A percentile compares a stretch with the other conserved stretches of the same genome.
phyloP scores from a whole-genome alignment of 2,113 vertebrate genomes.

The Zeus faber region DNA sequence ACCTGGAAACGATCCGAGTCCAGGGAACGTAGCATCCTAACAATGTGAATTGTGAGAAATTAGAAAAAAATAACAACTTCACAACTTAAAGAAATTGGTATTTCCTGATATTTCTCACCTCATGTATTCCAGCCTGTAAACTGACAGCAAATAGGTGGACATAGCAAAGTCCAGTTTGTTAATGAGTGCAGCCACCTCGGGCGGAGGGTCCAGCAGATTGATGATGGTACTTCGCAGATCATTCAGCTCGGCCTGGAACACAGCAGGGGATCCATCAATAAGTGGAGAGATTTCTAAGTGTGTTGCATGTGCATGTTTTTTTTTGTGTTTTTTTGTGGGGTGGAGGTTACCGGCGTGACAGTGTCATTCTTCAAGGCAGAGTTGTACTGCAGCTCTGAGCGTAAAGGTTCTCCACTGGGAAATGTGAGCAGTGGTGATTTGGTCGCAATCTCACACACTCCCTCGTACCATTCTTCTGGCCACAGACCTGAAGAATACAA shows the following conservation, averaged over 20 bases:
- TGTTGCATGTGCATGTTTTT: background rate
- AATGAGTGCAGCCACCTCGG: conserved; percentile 89
- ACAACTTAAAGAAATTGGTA: too few relatives aligned
- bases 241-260: conserved; percentile 86
- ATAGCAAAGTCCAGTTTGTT: conserved; percentile 98
- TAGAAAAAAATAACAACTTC: background rate
- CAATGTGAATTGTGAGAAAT: background rate
- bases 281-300: background rate
- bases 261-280: background rate
- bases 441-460: conserved; percentile 96
- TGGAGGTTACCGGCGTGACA: conserved; percentile 81
- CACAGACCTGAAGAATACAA: conserved; percentile 81
- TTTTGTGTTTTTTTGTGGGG: background rate
- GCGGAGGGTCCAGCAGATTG: conserved; percentile 93
- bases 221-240: conserved; percentile 93
- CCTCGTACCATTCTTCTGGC: conserved; percentile 98
- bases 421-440: conserved; percentile 95
- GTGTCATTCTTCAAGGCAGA: conserved; percentile 98
- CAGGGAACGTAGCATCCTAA: conserved; percentile 86
- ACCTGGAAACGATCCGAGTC: conserved; percentile 97
- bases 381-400: conserved; percentile 98
- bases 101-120: conserved; percentile 68
- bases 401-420: conserved; percentile 92
- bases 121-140: conserved; percentile 97
- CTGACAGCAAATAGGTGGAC: conserved; percentile 96